Evolutionary conservation across 2,888 invertebrate species (phyloP).

Genomic region (Ecdyonurus torrentis): DNA sequence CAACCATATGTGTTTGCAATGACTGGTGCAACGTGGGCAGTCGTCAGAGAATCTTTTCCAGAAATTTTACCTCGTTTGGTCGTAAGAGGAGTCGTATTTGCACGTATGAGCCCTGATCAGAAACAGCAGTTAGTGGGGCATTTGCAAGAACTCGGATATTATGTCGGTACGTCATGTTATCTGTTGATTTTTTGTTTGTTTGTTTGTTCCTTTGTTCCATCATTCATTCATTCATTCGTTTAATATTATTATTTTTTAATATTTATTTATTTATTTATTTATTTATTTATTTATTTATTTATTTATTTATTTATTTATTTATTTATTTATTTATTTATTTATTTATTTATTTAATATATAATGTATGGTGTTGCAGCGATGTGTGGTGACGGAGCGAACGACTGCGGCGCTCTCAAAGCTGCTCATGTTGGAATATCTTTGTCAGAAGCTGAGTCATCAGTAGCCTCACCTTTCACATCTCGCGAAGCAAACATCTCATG

Average conservation of each 20-base stretch:
- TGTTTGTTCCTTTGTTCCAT: too few relatives aligned
- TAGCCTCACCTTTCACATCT: conserved; percentile 35
- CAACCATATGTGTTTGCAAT: conserved; percentile 23
- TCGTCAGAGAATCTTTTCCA: conserved; percentile 55
- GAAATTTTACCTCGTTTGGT: conserved; percentile 46
- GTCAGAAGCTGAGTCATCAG: conserved; percentile 33
- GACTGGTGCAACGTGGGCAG: conserved; percentile 54
- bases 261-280: too few relatives aligned
- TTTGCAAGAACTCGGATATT: conserved; percentile 72
- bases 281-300: too few relatives aligned
- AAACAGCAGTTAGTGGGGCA: conserved; percentile 83
- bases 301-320: too few relatives aligned
- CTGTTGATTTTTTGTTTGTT: too few relatives aligned
- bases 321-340: too few relatives aligned
- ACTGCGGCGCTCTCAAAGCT: conserved; percentile 33
- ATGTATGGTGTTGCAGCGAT: conserved; percentile 37
- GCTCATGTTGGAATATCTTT: conserved; percentile 32
- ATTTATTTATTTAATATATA: too few relatives aligned
- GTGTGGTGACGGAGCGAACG: conserved; percentile 40
- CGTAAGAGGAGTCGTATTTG: conserved; percentile 74
- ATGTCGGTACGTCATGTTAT: conserved; percentile 52
- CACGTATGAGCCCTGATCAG: conserved; percentile 90
- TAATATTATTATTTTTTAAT: neutral
- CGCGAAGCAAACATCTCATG: conserved; percentile 30
- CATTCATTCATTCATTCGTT: too few relatives aligned